phyloP scores from a whole-genome alignment of 2,797 vertebrate species.

The Bufotes viridis region DNA sequence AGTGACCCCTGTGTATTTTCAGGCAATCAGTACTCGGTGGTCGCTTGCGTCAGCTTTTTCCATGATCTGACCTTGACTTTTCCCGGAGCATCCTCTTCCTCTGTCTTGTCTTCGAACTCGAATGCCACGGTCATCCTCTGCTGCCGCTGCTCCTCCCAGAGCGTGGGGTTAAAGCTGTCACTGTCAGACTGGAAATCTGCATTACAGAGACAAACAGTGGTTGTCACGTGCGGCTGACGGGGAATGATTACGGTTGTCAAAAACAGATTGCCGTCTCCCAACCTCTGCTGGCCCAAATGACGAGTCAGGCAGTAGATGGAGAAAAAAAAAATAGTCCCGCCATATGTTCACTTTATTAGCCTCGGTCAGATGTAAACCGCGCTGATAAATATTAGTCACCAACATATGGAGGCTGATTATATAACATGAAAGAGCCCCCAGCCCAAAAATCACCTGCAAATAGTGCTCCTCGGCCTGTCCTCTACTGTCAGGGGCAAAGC shows the following conservation, averaged over 20 bases:
- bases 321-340: neutral
- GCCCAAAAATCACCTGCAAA: neutral
- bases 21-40: neutral
- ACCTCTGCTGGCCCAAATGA: slow-evolving; percentile 2
- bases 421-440: neutral
- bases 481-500: neutral
- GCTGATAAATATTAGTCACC: neutral
- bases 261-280: slow-evolving; percentile 31
- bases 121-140: slow-evolving; percentile 99
- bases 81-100: slow-evolving; percentile 92
- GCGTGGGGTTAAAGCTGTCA: slow-evolving; percentile 97
- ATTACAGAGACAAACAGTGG: neutral
- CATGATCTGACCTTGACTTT: slow-evolving; percentile 88
- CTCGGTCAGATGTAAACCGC: neutral
- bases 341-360: slow-evolving; percentile 8
- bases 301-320: neutral
- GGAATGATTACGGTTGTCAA: slow-evolving; percentile 12
- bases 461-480: neutral
- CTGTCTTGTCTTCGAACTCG: slow-evolving; percentile 98
- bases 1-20: too few relatives aligned
- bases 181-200: slow-evolving; percentile 98
- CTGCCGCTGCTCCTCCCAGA: slow-evolving; percentile 99
- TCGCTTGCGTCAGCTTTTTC: neutral
- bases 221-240: slow-evolving; percentile 9
- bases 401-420: neutral